Percentiles rank a stretch among this genome's conserved stretches.
Evolutionary conservation across 1,140 invertebrate species (phyloP).

Genomic region (Meloidogyne hapla): DNA sequence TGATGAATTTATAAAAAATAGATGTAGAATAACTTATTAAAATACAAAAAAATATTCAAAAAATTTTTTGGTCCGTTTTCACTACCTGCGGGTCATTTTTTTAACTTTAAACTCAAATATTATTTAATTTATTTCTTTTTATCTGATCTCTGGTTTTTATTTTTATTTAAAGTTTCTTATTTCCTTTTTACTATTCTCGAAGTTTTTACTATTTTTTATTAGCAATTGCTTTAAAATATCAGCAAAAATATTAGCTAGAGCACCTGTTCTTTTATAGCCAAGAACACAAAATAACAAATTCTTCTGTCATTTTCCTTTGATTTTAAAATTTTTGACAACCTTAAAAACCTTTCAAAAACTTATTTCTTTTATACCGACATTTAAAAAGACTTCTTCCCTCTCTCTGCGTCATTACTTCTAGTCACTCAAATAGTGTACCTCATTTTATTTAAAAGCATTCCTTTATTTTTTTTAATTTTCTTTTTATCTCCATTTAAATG

Average conservation of each 20-base stretch:
- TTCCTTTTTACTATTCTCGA: background rate
- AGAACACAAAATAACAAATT: background rate
- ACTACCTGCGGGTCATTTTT: no score
- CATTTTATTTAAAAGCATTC: background rate
- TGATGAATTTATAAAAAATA: no score
- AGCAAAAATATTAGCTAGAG: no score
- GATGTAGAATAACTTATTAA: no score
- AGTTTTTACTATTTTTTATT: background rate
- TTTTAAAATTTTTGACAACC: background rate
- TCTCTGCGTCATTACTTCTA: background rate
- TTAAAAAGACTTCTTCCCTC: no score
- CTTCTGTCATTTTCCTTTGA: background rate
- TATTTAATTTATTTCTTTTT: no score
- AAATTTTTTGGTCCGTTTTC: no score
- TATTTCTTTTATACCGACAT: background rate
- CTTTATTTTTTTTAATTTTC: background rate
- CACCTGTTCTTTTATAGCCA: background rate
- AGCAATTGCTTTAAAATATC: background rate
- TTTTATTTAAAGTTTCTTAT: background rate
- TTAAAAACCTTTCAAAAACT: no score
- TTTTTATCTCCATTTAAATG: background rate
- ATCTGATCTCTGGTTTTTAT: background rate
- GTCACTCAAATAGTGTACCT: background rate
- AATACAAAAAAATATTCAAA: no score
- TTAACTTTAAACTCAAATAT: no score